Evolutionary conservation across 2,113 vertebrate genomes (phyloP), one percentile per base, ranked within the genome.

Genomic region (Lycaon pictus): DNA sequence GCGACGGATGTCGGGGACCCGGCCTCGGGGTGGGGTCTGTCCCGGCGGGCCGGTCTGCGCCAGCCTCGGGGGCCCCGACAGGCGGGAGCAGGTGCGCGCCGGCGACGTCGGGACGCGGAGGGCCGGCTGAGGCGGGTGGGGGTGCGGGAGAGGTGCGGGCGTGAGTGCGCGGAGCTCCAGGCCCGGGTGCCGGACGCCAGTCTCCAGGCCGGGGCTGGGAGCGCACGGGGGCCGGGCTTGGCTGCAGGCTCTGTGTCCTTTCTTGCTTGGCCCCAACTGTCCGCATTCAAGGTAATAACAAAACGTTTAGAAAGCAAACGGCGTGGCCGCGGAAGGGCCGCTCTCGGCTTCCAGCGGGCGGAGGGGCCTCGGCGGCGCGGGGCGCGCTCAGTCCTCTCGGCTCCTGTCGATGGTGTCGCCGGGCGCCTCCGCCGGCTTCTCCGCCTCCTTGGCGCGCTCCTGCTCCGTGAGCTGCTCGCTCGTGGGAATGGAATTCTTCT

Each of bases 401-500:
- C 98, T 98, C 97, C 98, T 98, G 84, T 99, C 99, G 58, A 97
- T 98, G 88, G 99, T 98, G 56, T 99, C 99, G 2, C 98, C 98
- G 27, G 99, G 98, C 8, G 97, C 98, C 43, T 99, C 99, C 1
- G 98, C 98, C 13, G 98, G 99, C 60, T 98, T 99, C 96, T 99
- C 99, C 0, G 98, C 96, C 29, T 99, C 99, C 58, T 99, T 98
- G 43, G 98, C 98, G 62, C 99, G 98, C 90, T 99, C 99, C 97
- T 99, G 99, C 95, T 99, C 99, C 0, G 99, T 99, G n/a, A 99
- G 99, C 98, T 99, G 99, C 97, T 99, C 99, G 65, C 99, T 99
- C 86, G 98, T 99, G 71, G 99, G 99, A 95, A 99, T 99, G 92
- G 99, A 99, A 98, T 99, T 99, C 98, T 99, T 99, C 98, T 99